Evolutionary conservation across 2,797 vertebrate species (phyloP).

Genomic region (Trachops cirrhosus): DNA sequence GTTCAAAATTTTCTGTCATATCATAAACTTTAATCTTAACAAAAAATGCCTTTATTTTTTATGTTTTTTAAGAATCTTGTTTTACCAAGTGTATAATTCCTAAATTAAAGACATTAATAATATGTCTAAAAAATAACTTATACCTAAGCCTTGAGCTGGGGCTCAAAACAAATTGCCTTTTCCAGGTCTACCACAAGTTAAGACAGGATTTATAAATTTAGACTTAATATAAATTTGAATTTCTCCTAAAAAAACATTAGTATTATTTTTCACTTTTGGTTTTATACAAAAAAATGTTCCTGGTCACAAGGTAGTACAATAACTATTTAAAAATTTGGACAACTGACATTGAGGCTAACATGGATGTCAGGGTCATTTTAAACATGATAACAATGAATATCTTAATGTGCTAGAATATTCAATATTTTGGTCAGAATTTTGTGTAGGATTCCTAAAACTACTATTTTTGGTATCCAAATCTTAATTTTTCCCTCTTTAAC

Average conservation of each 20-base stretch:
- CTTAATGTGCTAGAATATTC: not conserved
- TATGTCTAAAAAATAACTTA: conserved; percentile 51
- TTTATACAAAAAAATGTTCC: conserved; percentile 23
- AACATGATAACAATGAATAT: not conserved
- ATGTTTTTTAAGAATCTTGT: not conserved
- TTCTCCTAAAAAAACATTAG: not conserved
- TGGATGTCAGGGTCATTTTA: not conserved
- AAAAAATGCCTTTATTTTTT: conserved; percentile 48
- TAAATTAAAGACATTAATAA: conserved; percentile 51
- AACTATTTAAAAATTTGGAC: conserved; percentile 18
- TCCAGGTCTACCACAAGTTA: not conserved
- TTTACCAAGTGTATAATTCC: conserved; percentile 10
- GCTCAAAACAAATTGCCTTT: not conserved
- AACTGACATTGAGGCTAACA: not conserved
- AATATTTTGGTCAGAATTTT: not conserved
- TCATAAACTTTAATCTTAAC: conserved; percentile 1
- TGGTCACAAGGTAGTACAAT: not conserved
- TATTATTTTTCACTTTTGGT: conserved; percentile 5
- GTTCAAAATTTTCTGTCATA: not conserved
- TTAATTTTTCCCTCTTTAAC: conserved; percentile 30
- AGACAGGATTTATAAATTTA: conserved; percentile 18
- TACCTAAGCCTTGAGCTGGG: not conserved
- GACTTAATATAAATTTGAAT: conserved; percentile 48
- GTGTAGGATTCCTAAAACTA: conserved; percentile 5
- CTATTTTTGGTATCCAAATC: not conserved